These are phyloP conservation scores for Sphenopsis melanotis DNA, from an alignment of 2,797 vertebrate genomes.

Conservation along the genomic window DNA sequence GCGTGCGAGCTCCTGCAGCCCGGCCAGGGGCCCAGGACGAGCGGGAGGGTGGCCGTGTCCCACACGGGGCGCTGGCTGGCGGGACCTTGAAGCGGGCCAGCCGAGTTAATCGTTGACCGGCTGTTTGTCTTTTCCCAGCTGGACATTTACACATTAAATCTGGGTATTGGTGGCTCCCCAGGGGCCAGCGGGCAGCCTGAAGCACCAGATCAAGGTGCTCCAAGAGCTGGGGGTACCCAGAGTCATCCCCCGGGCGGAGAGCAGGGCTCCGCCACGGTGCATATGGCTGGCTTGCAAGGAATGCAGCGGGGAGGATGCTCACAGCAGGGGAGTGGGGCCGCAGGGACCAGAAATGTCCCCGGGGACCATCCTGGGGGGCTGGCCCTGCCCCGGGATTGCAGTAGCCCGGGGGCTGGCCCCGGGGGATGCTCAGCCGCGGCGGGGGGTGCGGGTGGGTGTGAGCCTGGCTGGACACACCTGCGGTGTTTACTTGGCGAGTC, in stretches of 20 bases:
- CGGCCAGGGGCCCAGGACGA: not conserved
- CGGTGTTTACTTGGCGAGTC: not conserved
- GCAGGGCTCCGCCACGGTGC: accelerated
- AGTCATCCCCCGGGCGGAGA: not conserved
- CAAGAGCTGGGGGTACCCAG: not conserved
- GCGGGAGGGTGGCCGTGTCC: not conserved
- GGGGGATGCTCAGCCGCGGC: accelerated
- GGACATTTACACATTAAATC: not conserved
- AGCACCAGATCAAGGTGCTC: not conserved
- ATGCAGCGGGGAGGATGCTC: not conserved
- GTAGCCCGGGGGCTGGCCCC: not conserved
- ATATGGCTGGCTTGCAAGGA: not conserved
- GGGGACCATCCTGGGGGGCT: accelerated
- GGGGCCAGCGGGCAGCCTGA: not conserved
- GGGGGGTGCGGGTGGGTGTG: not conserved
- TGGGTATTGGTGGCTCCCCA: not conserved
- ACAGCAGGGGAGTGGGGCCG: accelerated
- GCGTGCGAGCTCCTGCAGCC: not conserved
- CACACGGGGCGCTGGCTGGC: not conserved
- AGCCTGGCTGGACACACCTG: not conserved
- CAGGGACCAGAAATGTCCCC: not conserved
- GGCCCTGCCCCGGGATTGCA: accelerated
- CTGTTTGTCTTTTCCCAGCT: not conserved
- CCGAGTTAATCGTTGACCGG: constrained; percentile 34
- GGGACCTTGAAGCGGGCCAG: constrained; percentile 22